Evolutionary conservation across 1,140 invertebrate genomes (phyloP).

Genomic region (Euwallacea similis): DNA sequence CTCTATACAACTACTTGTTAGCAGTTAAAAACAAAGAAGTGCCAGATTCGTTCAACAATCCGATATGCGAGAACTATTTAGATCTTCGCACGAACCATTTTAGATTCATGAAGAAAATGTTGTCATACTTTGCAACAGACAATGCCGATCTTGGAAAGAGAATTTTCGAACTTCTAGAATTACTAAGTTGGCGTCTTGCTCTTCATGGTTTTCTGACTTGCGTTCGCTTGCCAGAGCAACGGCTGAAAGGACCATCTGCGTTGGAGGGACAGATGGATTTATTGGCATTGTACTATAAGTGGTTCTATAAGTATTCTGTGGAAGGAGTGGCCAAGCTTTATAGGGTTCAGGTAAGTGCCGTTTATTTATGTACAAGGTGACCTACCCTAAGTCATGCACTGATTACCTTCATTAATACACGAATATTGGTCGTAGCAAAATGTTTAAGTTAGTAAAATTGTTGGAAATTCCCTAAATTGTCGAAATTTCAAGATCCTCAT

Average conservation of each 20-base stretch:
- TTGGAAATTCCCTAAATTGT: too few relatives aligned
- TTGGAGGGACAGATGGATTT: constrained; percentile 41
- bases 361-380: not conserved
- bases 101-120: constrained; percentile 16
- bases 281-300: constrained; percentile 59
- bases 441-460: too few relatives aligned
- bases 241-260: not conserved
- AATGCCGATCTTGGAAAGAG: not conserved
- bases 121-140: constrained; percentile 1
- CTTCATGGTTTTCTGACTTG: constrained; percentile 28
- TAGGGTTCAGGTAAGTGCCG: constrained; percentile 10
- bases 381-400: too few relatives aligned
- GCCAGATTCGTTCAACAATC: constrained; percentile 2
- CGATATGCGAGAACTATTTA: constrained; percentile 15
- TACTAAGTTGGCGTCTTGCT: constrained; percentile 31
- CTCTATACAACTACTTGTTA: constrained; percentile 20
- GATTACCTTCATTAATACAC: too few relatives aligned
- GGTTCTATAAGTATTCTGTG: constrained; percentile 59
- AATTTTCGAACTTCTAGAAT: constrained; percentile 20
- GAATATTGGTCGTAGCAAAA: too few relatives aligned
- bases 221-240: constrained; percentile 8
- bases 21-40: constrained; percentile 21
- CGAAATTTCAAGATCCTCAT: too few relatives aligned
- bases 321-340: constrained; percentile 47
- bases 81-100: constrained; percentile 9